Evolutionary conservation across 1,140 invertebrate genomes (phyloP).

Genomic region (Aphis craccivora): DNA sequence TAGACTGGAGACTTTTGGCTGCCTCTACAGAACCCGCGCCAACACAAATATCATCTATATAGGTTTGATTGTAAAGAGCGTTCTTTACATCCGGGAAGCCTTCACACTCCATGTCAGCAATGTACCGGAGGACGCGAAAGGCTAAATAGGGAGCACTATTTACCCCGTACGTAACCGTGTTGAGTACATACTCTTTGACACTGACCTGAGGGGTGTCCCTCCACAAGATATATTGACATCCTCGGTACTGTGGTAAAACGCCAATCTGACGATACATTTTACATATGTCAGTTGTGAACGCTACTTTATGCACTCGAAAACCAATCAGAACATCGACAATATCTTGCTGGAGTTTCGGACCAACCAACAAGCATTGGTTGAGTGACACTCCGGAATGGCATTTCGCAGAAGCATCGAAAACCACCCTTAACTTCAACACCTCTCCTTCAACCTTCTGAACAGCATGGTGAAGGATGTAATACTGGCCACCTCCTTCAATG

Average conservation of each 20-base stretch:
- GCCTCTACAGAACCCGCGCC: background rate
- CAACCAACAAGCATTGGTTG: background rate
- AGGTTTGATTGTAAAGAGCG: background rate
- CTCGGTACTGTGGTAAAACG: conserved; percentile 49
- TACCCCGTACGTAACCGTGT: conserved; percentile 63
- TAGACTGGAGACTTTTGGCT: background rate
- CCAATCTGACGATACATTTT: conserved; percentile 60
- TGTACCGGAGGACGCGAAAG: background rate
- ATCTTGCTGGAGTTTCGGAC: background rate
- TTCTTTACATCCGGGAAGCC: too few relatives aligned
- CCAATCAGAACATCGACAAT: background rate
- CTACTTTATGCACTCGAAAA: conserved; percentile 39
- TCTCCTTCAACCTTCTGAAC: too few relatives aligned
- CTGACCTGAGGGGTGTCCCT: background rate
- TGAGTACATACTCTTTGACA: conserved; percentile 61
- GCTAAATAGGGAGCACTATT: conserved; percentile 57
- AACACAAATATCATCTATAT: background rate
- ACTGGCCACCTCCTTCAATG: too few relatives aligned
- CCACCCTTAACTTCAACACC: background rate
- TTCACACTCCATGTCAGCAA: background rate
- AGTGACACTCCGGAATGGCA: background rate
- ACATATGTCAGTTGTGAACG: conserved; percentile 62
- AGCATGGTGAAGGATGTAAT: too few relatives aligned
- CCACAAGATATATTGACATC: conserved; percentile 64
- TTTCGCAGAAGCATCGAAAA: background rate